phyloP scores from a whole-genome alignment of 2,888 invertebrate genomes.

The Drosophila cyrtoloma region DNA sequence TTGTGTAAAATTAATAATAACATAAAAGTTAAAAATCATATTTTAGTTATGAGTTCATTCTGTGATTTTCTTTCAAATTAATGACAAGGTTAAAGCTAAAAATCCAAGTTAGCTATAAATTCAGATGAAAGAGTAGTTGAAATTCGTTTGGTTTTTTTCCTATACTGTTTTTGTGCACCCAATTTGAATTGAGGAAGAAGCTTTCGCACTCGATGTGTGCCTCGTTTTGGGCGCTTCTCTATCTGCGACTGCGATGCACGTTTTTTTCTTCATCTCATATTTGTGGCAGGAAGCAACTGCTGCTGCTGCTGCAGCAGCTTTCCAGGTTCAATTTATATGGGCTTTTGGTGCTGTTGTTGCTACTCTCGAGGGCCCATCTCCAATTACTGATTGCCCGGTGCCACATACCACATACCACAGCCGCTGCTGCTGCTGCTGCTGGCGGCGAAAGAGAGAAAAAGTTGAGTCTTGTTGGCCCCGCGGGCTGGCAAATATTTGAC shows the following conservation, averaged over 20 bases:
- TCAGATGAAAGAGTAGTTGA: not conserved
- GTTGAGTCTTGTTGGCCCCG: conserved; percentile 36
- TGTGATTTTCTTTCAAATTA: not conserved
- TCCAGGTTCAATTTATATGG: conserved; percentile 50
- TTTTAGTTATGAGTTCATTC: not conserved
- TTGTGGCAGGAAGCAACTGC: conserved; percentile 53
- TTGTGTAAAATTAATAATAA: not conserved
- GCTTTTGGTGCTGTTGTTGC: conserved; percentile 14
- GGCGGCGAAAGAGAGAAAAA: conserved; percentile 19
- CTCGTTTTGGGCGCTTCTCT: conserved; percentile 42
- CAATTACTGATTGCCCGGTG: conserved; percentile 66
- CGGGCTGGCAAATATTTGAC: conserved; percentile 63
- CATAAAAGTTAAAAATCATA: not conserved
- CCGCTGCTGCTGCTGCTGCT: not conserved
- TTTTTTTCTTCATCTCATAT: conserved; percentile 52
- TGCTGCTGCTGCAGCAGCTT: conserved; percentile 12
- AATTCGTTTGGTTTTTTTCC: not conserved
- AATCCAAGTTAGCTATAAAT: not conserved
- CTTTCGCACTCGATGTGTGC: conserved; percentile 31
- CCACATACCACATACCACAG: conserved; percentile 48
- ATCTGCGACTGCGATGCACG: conserved; percentile 73
- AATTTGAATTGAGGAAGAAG: conserved; percentile 50
- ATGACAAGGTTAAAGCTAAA: not conserved
- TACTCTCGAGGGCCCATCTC: conserved; percentile 64
- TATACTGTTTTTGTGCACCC: not conserved